Conservation (phyloP, 2,113 vertebrate species). For the Phalacrocorax brasilianus region DNA sequence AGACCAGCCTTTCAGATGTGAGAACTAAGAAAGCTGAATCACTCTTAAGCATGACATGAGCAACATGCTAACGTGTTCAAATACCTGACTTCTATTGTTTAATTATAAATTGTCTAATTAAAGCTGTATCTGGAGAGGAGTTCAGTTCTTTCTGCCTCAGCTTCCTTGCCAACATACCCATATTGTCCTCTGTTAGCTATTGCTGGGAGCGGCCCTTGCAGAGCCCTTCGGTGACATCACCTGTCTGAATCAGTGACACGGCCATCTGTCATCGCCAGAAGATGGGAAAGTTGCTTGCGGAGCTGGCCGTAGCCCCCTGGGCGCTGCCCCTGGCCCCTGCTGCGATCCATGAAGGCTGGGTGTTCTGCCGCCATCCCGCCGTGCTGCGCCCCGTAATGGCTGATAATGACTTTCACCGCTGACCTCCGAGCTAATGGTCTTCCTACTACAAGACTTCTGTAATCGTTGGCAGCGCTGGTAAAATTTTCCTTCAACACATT, state of each 20-base stretch:
- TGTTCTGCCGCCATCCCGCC: not conserved
- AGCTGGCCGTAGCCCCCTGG: not conserved
- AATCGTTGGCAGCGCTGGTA: not conserved
- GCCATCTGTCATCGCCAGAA: not conserved
- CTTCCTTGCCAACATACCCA: not conserved
- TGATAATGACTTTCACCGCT: not conserved
- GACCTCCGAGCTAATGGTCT: not conserved
- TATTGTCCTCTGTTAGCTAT: not conserved
- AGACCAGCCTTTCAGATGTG: not conserved
- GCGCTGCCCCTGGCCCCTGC: fast-evolving
- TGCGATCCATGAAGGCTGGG: not conserved
- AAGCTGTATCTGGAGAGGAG: not conserved
- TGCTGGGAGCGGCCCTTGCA: not conserved
- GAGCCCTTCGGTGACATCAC: not conserved
- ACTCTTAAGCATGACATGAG: not conserved
- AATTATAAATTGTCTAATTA: not conserved
- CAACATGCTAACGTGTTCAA: not conserved
- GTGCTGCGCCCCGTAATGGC: fast-evolving
- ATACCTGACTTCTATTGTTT: not conserved
- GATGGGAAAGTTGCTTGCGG: not conserved
- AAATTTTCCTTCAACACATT: not conserved
- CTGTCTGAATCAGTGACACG: not conserved
- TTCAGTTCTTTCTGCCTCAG: not conserved
- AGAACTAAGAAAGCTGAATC: not conserved
- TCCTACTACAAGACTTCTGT: fast-evolving